Evolutionary conservation across 1,140 invertebrate genomes (phyloP), one percentile per base, ranked within the genome.

Genomic region (Chironomus striatipennis): DNA sequence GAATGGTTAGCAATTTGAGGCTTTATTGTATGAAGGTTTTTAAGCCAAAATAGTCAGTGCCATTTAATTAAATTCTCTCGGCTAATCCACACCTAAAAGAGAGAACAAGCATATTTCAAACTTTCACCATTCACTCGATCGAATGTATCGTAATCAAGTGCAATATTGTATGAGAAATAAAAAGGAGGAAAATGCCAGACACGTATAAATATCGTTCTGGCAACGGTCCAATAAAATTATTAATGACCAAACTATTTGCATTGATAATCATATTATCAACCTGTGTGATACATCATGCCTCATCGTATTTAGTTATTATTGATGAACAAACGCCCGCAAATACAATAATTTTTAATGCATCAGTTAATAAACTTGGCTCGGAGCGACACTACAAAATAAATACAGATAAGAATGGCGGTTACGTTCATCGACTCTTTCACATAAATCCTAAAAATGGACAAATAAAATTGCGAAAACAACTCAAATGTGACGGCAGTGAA

Each of bases 401-500:
- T 77, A 83, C 85, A 15, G 89, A 93, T 76, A 86, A 91, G 76
- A 94, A 91, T 24, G 91, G 91, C 1, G 88, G 89, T 81, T 93
- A 93, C 82, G 92, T 94, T 0, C 87, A 90, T 75, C 89, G 90
- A 78, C 85, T 94, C 73, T 85, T 95, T 65, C 84, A 88, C 75
- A 91, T 95, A 34, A 89, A 92, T 79, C 86, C 88, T 43, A 87
- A 89, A 77, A 88, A 85, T 73, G 93, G 93, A 1, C 86, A 88
- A 73, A 89, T 95, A n/a, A 88, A 87, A 1, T 80, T 94, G n/a
- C 87, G 88, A 75, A 88, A 88, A 77, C 83, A 83, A 15, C 82
- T 95, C n/a, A 86, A 88, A 77, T 95, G 93, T 82, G 89, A 93
- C 76, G 91, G 91, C 42, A 85, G 93, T 8, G 89, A 90, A 74